Base-by-base conservation (phyloP, 2,113 vertebrate genomes). In the Siniperca chuatsi region DNA sequence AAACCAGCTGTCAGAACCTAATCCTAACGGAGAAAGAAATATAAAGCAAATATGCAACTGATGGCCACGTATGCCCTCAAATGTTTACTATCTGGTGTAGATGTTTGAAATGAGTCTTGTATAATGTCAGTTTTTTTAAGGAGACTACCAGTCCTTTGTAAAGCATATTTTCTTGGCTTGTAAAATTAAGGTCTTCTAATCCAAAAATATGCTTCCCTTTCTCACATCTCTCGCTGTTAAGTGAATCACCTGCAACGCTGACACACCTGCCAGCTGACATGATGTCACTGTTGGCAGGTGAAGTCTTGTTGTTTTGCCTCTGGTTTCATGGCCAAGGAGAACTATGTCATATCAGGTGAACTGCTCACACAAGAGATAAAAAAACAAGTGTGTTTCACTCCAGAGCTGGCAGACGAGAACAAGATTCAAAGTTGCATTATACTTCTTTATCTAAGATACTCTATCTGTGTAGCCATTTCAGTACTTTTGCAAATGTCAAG, bases 241-340 rank as follows among this genome's bases (percentile, higher is more conserved):
- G 78, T 37, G 33, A 72, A 23, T 44, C 62, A 67, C 70, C 48
- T 72, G 33, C 35, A 10, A 7, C 35, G 0, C 60, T 16, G 9
- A 48, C 62, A n/a, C 37, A 77, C 67, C 52, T 74, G 69, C 44
- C 69, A 20, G 33, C 69, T 64, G 48, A 67, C 40, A 50, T 75
- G 80, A 70, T 65, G 75, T 50, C 75, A 79, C 52, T 3, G 20
- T 65, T 44, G 42, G 54, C 69, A 55, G 82, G 42, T 79, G 52
- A 67, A 42, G 55, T 40, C 64, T 50, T 70, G n/a, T 23, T 44
- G 52, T 74, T 21, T 65, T 15, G n/a, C 35, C 44, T 35, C 18
- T 4, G 46, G 33, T 54, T 52, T 61, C 8, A 40, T 18, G 58
- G 40, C n/a, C 23, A 4, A 42, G 16, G 4, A 25, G 61, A 67